Evolutionary conservation across 2,888 invertebrate genomes (phyloP), one percentile per base, ranked within the genome.

Genomic region (Drosophila anomelani): DNA sequence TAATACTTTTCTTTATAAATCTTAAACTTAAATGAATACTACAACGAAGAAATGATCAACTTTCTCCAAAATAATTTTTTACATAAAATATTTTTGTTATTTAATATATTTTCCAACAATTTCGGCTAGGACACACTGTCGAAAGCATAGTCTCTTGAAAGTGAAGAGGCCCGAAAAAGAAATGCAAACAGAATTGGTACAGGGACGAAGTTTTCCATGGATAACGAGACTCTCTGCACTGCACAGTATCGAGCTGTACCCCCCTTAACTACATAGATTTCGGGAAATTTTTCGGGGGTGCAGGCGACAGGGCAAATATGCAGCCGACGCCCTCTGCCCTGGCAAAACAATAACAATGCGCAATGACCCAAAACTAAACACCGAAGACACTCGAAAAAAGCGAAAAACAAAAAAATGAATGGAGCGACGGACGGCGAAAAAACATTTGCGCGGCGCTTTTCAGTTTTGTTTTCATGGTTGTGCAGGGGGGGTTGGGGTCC

Each of bases 331-430:
- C 79, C 62, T 47, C 47, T 71, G 17, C 66, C 58, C 64, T 72
- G 58, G 74, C 72, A 73, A 80, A 85, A 84, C 85, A 84, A 84
- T 84, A 85, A 83, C 85, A 83, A 76, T 76, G 78, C 75, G 83
- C 84, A 83, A 84, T 84, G 84, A 85, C 83, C 84, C 85, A 81
- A 85, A 84, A 85, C 83, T 83, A 85, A 84, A 84, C 83, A 81
- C 78, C 63, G 49, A 56, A 63, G 56, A 68, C 57, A 53, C 55
- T 70, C 44, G 34, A 60, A 68, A 64, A 55, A 54, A 49, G 41
- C 53, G 46, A 57, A 59, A 67, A 75, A 39, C 12, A 32, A 56
- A 70, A 55, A 41, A 39, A 59, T 12, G n/a, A 34, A 53, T 26
- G 34, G 44, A 59, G 56, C 61, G 60, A 38, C 57, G 59, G 68